Evolutionary conservation across 53 echinoderm and acorn worm genomes (phyloP).

Genomic region (Temnopleurus reevesii): DNA sequence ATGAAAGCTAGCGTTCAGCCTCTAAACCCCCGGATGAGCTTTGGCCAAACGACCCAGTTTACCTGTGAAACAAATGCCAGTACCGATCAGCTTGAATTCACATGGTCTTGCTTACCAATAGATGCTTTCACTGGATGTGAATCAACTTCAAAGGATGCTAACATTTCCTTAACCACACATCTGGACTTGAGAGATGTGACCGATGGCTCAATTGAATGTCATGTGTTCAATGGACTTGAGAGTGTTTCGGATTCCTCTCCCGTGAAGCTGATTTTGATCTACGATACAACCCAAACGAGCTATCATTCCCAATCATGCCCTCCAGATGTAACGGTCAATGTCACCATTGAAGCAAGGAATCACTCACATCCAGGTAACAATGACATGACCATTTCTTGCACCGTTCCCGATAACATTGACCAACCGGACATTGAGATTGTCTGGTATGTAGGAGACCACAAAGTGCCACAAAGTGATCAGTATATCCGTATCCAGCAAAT

Average conservation of each 20-base stretch:
- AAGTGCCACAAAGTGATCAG: neutral
- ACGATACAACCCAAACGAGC: neutral
- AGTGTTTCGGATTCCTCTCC: neutral
- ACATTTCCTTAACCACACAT: neutral
- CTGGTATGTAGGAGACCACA: neutral
- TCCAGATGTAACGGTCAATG: neutral
- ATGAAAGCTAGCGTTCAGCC: neutral
- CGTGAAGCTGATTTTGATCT: neutral
- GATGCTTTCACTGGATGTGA: neutral
- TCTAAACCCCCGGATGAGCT: neutral
- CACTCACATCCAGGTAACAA: neutral
- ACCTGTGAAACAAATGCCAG: neutral
- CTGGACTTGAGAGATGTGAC: neutral
- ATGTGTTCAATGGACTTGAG: neutral
- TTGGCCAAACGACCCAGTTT: neutral
- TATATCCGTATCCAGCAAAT: neutral
- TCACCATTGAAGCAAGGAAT: neutral
- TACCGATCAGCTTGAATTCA: neutral
- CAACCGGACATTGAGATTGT: neutral
- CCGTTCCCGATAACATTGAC: neutral
- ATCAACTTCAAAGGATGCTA: neutral
- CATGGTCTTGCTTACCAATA: neutral
- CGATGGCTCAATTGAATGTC: neutral
- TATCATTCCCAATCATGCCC: neutral
- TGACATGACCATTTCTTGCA: neutral